Conservation (phyloP, 2,888 invertebrate genomes). For the Eudasyphora cyanicolor region DNA sequence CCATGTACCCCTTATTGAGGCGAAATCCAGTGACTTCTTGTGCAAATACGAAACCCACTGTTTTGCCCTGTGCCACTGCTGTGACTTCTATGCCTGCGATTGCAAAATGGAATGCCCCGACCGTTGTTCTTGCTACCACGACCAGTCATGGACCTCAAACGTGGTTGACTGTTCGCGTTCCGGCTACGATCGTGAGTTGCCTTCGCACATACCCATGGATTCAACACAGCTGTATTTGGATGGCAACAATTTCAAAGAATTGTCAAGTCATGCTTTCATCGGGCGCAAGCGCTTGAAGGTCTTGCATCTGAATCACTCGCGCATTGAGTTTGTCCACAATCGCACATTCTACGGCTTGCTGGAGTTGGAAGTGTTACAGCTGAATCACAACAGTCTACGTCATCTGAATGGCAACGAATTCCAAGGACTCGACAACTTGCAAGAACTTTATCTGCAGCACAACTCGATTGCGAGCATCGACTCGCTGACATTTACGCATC, state of each 20-base stretch:
- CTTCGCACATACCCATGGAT: slow-evolving; percentile 95
- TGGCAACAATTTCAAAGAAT: slow-evolving; percentile 92
- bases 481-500: slow-evolving; percentile 90
- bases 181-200: slow-evolving; percentile 89
- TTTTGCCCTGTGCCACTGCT: slow-evolving; percentile 96
- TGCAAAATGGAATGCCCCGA: slow-evolving; percentile 98
- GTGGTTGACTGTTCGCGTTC: slow-evolving; percentile 94
- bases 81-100: slow-evolving; percentile 98
- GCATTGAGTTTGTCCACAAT: slow-evolving; percentile 91
- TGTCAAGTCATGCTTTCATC: slow-evolving; percentile 94
- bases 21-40: slow-evolving; percentile 93
- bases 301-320: slow-evolving; percentile 93
- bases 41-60: slow-evolving; percentile 96
- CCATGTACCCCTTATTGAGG: slow-evolving; percentile 91
- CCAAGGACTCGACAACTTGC: slow-evolving; percentile 89
- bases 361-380: slow-evolving; percentile 89
- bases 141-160: slow-evolving; percentile 95
- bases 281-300: slow-evolving; percentile 95
- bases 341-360: slow-evolving; percentile 94
- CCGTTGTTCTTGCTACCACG: slow-evolving; percentile 96
- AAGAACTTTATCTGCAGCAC: slow-evolving; percentile 92
- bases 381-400: slow-evolving; percentile 91
- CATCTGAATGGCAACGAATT: slow-evolving; percentile 91
- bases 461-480: slow-evolving; percentile 91
- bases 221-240: slow-evolving; percentile 96